Evolutionary conservation across 2,113 vertebrate species (phyloP).

Genomic region (Microtus oregoni): DNA sequence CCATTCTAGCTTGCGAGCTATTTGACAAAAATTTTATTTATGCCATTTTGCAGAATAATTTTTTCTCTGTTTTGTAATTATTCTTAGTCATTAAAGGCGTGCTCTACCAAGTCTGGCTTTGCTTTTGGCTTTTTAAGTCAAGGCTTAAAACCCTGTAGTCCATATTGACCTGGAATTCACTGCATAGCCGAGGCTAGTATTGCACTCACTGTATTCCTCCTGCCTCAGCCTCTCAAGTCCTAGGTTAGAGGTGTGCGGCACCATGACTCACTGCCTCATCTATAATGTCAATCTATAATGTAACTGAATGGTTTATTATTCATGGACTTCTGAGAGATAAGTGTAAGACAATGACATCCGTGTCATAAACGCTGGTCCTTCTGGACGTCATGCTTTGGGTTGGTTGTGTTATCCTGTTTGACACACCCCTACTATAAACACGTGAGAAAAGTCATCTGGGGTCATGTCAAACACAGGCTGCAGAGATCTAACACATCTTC

Average conservation of each 20-base stretch:
- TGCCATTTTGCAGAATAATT: background rate
- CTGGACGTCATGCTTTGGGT: constrained; percentile 11
- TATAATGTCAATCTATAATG: background rate
- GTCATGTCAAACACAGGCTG: constrained; percentile 57
- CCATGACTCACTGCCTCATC: background rate
- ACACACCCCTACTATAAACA: constrained; percentile 66
- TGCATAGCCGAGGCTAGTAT: background rate
- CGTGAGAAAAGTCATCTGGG: constrained; percentile 30
- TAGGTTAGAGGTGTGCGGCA: background rate
- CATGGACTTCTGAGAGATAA: constrained; percentile 23
- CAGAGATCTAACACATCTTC: constrained; percentile 65
- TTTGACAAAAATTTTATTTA: background rate
- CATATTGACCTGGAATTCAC: background rate
- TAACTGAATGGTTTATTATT: background rate
- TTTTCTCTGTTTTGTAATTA: background rate
- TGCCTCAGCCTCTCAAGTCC: background rate
- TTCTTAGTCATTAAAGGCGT: background rate
- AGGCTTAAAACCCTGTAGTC: background rate
- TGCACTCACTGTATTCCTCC: background rate
- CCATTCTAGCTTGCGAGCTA: constrained; percentile 38
- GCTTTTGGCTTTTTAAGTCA: background rate
- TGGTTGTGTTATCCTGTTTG: background rate
- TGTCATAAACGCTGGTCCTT: background rate
- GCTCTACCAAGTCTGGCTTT: background rate
- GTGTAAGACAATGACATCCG: background rate